Evolutionary conservation across 1,140 invertebrate genomes (phyloP).

Genomic region (Spodoptera litura): DNA sequence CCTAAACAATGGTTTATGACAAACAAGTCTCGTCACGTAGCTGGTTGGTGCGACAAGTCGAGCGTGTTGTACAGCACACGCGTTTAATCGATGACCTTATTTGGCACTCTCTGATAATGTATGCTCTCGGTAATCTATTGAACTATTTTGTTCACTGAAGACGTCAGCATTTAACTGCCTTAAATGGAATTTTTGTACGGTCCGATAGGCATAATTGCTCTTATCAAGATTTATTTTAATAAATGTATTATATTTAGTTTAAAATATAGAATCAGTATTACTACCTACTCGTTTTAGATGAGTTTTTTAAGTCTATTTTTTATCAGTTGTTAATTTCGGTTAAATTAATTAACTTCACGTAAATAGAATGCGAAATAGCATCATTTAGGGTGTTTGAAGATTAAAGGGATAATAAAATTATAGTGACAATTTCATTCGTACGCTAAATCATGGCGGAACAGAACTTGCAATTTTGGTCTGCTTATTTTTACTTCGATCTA

Average conservation of each 20-base stretch:
- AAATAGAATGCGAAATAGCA: not conserved
- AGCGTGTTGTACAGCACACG: slow-evolving; percentile 29
- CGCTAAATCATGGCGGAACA: no score
- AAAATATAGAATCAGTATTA: not conserved
- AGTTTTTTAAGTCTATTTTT: no score
- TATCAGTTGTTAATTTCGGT: no score
- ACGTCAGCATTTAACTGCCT: slow-evolving; percentile 16
- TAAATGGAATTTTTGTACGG: slow-evolving; percentile 32
- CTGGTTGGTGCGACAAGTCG: not conserved
- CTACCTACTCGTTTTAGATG: not conserved
- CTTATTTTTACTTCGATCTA: no score
- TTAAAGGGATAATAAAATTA: no score
- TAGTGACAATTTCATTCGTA: no score
- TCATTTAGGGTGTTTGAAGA: no score
- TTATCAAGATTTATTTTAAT: slow-evolving; percentile 16
- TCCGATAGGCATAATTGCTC: slow-evolving; percentile 19
- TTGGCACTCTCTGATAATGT: slow-evolving; percentile 33
- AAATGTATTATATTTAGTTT: not conserved
- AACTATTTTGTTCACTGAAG: slow-evolving; percentile 27
- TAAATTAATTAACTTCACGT: not conserved
- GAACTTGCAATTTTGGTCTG: no score
- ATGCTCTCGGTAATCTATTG: slow-evolving; percentile 41
- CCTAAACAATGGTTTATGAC: not conserved
- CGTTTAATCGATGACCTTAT: slow-evolving; percentile 43
- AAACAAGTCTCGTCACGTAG: slow-evolving; percentile 1